Conservation (phyloP, 2,888 invertebrate species). For the Malacosoma neustria region DNA sequence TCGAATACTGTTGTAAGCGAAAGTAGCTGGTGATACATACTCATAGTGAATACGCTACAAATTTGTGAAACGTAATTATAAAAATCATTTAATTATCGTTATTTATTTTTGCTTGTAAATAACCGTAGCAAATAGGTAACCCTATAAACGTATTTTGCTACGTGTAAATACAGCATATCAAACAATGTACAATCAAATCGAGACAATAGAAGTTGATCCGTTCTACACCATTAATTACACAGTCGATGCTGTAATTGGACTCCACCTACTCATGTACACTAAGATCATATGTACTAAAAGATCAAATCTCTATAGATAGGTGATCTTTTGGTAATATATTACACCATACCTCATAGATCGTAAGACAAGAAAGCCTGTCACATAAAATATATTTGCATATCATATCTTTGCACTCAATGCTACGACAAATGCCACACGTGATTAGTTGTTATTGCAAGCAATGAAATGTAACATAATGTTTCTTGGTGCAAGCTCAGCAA, state of each 20-base stretch:
- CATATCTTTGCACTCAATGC: not conserved
- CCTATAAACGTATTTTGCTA: too few species aligned
- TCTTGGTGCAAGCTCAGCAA: not conserved
- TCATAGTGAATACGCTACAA: too few species aligned
- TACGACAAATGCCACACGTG: slow-evolving; percentile 10
- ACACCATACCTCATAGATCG: not conserved
- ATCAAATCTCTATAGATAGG: too few species aligned
- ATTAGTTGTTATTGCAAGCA: slow-evolving; percentile 16
- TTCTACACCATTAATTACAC: not conserved
- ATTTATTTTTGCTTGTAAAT: too few species aligned
- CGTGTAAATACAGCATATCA: not conserved
- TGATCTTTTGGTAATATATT: too few species aligned
- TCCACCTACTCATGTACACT: not conserved
- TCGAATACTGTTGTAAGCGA: too few species aligned
- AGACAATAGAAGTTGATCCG: not conserved
- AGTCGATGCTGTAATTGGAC: not conserved
- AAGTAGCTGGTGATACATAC: too few species aligned
- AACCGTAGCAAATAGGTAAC: too few species aligned
- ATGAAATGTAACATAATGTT: slow-evolving; percentile 24
- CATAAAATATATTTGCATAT: not conserved
- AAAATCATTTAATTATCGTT: too few species aligned
- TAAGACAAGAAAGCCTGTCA: not conserved
- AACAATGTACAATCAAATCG: not conserved
- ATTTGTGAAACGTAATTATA: too few species aligned
- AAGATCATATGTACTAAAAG: not conserved